Evolutionary conservation across 2,888 invertebrate genomes (phyloP).

Genomic region (Druceiella hillmani): DNA sequence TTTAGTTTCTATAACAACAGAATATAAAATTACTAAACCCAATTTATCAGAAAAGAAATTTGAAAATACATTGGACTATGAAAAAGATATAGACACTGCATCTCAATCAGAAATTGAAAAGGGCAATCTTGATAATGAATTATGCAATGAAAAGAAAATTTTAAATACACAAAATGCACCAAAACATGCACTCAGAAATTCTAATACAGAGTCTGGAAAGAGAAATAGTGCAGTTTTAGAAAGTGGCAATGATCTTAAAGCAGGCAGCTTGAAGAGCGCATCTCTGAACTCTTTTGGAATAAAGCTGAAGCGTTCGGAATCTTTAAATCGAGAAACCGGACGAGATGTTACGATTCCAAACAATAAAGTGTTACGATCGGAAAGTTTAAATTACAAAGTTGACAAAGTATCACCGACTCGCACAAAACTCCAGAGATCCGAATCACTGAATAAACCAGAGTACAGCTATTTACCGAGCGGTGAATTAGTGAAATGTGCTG

Average conservation of each 20-base stretch:
- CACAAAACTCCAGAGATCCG: conserved; percentile 30
- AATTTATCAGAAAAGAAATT: conserved; percentile 24
- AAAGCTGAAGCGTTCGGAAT: conserved; percentile 54
- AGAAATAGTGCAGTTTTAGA: conserved; percentile 29
- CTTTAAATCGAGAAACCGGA: conserved; percentile 53
- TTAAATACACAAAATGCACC: not conserved
- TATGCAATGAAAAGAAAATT: conserved; percentile 23
- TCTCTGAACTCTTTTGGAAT: conserved; percentile 15
- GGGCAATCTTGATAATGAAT: conserved; percentile 41
- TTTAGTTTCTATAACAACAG: conserved; percentile 20
- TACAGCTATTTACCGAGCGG: conserved; percentile 20
- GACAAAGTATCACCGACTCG: conserved; percentile 28
- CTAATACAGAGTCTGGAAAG: conserved; percentile 29
- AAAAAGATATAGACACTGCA: conserved; percentile 30
- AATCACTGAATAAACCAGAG: conserved; percentile 33
- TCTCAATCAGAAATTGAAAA: conserved; percentile 18
- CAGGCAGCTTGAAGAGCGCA: conserved; percentile 16
- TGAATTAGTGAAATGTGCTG: conserved; percentile 26
- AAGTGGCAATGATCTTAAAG: conserved; percentile 13
- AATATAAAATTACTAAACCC: not conserved
- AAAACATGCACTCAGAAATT: conserved; percentile 11
- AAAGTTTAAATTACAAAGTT: conserved; percentile 53
- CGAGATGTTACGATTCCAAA: conserved; percentile 37
- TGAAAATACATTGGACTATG: conserved; percentile 35
- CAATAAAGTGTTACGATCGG: conserved; percentile 54